Percentiles rank a stretch among this genome's conserved stretches.
These are phyloP conservation scores for Propithecus deckenii DNA, from an alignment of 2,797 vertebrate genomes.

Conservation along the genomic window DNA sequence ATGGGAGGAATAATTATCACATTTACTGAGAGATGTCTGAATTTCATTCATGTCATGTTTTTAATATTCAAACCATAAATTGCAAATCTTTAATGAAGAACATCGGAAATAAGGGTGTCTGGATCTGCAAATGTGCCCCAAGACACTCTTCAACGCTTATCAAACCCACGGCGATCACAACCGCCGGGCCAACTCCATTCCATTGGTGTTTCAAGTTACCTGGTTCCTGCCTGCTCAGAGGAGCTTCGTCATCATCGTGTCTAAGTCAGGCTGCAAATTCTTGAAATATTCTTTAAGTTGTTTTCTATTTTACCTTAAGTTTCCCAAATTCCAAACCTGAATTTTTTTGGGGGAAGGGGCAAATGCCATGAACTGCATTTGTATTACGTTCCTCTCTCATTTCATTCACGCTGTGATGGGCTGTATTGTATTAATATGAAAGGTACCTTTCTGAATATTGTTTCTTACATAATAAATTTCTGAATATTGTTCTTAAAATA, in stretches of 20 bases:
- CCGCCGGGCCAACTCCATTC: neutral
- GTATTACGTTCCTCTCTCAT: no score
- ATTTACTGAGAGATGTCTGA: neutral
- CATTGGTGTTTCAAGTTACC: accelerated
- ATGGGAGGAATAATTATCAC: neutral
- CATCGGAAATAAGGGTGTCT: neutral
- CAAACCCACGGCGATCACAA: accelerated
- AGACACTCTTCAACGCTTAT: no score
- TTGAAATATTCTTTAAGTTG: neutral
- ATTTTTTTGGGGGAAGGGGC: neutral
- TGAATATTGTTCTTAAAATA: neutral
- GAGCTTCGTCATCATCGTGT: neutral
- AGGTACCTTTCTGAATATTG: neutral
- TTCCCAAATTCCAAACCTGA: neutral
- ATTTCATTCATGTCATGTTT: neutral
- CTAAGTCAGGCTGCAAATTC: neutral
- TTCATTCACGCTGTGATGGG: accelerated
- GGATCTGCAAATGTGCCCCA: neutral
- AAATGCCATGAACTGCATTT: accelerated
- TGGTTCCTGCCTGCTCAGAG: accelerated
- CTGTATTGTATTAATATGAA: accelerated
- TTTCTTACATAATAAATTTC: no score
- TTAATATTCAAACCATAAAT: neutral
- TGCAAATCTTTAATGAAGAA: neutral
- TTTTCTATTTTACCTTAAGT: neutral